Percentiles rank a stretch among this genome's conserved stretches.
phyloP scores from a whole-genome alignment of 2,888 invertebrate species.

The Andrena haemorrhoa region DNA sequence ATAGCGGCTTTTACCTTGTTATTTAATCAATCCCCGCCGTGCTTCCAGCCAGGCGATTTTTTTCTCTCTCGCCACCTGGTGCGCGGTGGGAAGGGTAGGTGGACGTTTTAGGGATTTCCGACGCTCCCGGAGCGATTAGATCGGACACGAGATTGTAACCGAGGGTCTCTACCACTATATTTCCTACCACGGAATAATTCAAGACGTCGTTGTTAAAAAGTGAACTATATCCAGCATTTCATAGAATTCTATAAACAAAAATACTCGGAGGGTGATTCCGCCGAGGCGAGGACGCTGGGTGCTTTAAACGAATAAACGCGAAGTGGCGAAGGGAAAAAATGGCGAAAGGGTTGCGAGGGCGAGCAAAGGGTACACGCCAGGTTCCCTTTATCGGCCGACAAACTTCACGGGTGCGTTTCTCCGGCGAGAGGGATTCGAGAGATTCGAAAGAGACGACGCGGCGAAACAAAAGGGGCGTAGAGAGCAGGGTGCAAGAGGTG shows the following conservation, averaged over 20 bases:
- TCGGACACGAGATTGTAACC: too few relatives aligned
- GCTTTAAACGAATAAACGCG: constrained; percentile 33
- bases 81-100: neutral
- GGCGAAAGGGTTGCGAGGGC: constrained; percentile 13
- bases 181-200: too few relatives aligned
- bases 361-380: constrained; percentile 23
- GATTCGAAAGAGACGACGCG: constrained; percentile 66
- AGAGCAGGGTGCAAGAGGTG: constrained; percentile 13
- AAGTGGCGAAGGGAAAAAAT: neutral
- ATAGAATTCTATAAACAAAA: neutral
- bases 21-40: constrained; percentile 49
- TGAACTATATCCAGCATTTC: neutral
- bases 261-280: too few relatives aligned
- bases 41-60: constrained; percentile 26
- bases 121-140: neutral
- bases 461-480: constrained; percentile 69
- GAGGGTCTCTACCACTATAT: too few relatives aligned
- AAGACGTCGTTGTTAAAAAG: too few relatives aligned
- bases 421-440: constrained; percentile 42
- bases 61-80: too few relatives aligned
- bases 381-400: constrained; percentile 55
- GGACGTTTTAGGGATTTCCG: neutral
- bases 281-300: neutral
- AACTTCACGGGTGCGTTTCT: constrained; percentile 42
- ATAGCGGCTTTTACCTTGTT: constrained; percentile 69